Base-by-base conservation (phyloP, 2,888 invertebrate species). In the Sarcophaga subvicina region DNA sequence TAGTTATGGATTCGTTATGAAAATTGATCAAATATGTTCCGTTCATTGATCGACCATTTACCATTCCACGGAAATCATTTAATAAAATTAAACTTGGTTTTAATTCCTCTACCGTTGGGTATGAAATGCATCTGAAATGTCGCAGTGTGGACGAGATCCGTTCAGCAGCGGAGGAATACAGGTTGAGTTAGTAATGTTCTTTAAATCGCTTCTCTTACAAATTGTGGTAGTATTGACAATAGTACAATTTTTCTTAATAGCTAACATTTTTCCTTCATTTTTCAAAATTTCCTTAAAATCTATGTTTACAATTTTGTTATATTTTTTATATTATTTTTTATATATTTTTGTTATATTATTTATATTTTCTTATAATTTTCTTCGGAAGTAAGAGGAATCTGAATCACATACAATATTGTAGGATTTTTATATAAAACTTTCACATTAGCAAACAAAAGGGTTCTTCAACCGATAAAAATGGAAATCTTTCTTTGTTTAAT, bases 301-400 rank as follows among this genome's bases (percentile, higher is more conserved):
- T 25, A 25, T 25, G 25, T 25, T 25, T 25, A 25, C 25, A 25
- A 25, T 25, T 25, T 25, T 25, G 25, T 66, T n/a, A n/a, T n/a
- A 20, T 20, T 20, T 20, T 0, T 20, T 20, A 20, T 20, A 20
- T 20, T 20, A 1, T 20, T 20, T 20, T 20, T 20, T 76, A 66
- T 27, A 20, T 54, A 25, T 54, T 66, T 66, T n/a, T n/a, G n/a
- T n/a, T n/a, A n/a, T n/a, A n/a, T n/a, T 64, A 76, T 59, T 67
- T 59, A n/a, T 77, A 75, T 75, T 75, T 75, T 77, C 10, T 45
- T 59, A 77, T 67, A 77, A 37, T n/a, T 66, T 77, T 77, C 59
- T 62, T 78, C 5, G 12, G 78, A 78, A 64, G 67, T 77, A 45
- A 78, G 69, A 14, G 67, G 22, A 60, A 69, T 69, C 69, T 67